Conservation (phyloP, 2,888 invertebrate genomes). For the Portevinia maculata region DNA sequence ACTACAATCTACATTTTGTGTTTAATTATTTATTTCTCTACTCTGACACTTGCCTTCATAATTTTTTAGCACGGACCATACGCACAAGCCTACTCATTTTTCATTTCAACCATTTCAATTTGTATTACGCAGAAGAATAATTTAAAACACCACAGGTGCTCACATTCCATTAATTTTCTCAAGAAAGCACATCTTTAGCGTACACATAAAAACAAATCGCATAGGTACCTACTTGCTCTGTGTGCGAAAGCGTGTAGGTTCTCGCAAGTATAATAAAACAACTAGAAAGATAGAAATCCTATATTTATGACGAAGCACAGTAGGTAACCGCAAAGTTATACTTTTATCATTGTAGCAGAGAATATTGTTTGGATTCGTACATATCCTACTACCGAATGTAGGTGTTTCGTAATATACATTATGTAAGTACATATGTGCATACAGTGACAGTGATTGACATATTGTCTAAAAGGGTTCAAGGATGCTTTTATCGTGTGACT, state of each 20-base stretch:
- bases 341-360: too few relatives aligned
- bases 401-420: background rate
- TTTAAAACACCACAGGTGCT: slow-evolving; percentile 42
- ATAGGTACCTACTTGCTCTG: background rate
- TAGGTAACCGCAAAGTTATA: background rate
- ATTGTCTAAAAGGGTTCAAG: slow-evolving; percentile 10
- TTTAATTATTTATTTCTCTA: too few relatives aligned
- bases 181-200: slow-evolving; percentile 32
- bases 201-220: background rate
- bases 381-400: too few relatives aligned
- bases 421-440: background rate
- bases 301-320: background rate
- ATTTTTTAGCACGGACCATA: too few relatives aligned
- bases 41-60: too few relatives aligned
- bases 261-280: background rate
- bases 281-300: background rate
- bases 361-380: too few relatives aligned
- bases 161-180: slow-evolving; percentile 39
- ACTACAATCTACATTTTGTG: too few relatives aligned
- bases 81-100: background rate
- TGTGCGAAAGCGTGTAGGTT: background rate
- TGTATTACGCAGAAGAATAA: slow-evolving; percentile 2
- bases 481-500: background rate
- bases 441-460: slow-evolving; percentile 9
- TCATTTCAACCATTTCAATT: background rate